Percentiles rank a stretch among this genome's conserved stretches.
These are phyloP conservation scores for Allophyes oxyacanthae DNA, from an alignment of 2,888 invertebrate genomes.

Conservation along the genomic window DNA sequence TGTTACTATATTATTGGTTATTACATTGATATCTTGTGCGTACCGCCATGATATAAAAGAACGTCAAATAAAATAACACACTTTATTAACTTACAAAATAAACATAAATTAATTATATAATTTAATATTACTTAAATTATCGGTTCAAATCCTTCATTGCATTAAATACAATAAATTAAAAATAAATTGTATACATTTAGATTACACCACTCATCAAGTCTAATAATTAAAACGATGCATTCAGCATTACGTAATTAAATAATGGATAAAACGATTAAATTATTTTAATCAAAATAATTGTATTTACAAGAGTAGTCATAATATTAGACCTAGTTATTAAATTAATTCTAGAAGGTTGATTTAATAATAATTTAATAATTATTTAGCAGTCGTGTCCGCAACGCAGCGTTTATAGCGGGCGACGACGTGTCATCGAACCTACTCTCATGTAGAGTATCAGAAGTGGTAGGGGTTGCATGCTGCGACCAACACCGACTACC, in stretches of 20 bases:
- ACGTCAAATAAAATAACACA: constrained; percentile 46
- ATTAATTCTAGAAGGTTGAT: constrained; percentile 43
- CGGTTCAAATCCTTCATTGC: constrained; percentile 73
- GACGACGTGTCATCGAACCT: constrained; percentile 28
- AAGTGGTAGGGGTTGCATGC: constrained; percentile 50
- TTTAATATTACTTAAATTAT: constrained; percentile 66
- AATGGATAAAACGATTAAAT: constrained; percentile 50
- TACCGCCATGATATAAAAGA: constrained; percentile 51
- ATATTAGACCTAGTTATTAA: constrained; percentile 43
- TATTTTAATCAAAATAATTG: constrained; percentile 51
- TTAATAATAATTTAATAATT: constrained; percentile 54
- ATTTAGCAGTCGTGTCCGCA: constrained; percentile 51
- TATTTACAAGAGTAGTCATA: constrained; percentile 54
- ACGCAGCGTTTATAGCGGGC: constrained; percentile 36
- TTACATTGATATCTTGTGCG: constrained; percentile 63
- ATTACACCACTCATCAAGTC: constrained; percentile 43
- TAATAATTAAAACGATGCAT: constrained; percentile 47
- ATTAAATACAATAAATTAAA: constrained; percentile 65
- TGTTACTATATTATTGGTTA: constrained; percentile 50
- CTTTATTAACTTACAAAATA: constrained; percentile 51
- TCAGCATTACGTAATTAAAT: constrained; percentile 59
- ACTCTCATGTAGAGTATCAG: constrained; percentile 39
- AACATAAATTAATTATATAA: constrained; percentile 60
- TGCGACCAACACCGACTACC: constrained; percentile 85
- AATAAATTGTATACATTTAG: constrained; percentile 52